Evolutionary conservation across 2,888 invertebrate genomes (phyloP).

Genomic region (Orthosia cruda): DNA sequence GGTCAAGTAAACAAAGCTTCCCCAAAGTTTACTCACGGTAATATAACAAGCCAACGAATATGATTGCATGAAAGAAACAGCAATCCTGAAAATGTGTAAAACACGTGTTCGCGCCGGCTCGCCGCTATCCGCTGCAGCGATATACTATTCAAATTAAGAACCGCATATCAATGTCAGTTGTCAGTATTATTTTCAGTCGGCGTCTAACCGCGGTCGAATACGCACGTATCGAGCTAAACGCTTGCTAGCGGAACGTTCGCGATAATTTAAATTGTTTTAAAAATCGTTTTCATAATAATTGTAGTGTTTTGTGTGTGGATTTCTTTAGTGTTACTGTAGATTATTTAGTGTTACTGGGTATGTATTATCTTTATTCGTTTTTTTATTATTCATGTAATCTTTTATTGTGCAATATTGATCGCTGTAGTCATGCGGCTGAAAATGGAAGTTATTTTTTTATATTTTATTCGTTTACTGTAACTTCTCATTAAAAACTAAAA

Average conservation of each 20-base stretch:
- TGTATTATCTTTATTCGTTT: constrained; percentile 30
- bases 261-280: constrained; percentile 29
- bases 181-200: constrained; percentile 56
- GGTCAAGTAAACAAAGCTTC: too few relatives aligned
- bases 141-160: constrained; percentile 54
- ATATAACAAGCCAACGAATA: too few relatives aligned
- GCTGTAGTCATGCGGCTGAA: constrained; percentile 2
- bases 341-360: constrained; percentile 42
- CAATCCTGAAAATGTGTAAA: constrained; percentile 47
- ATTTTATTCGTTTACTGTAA: neutral
- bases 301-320: constrained; percentile 47
- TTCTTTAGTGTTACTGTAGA: constrained; percentile 18
- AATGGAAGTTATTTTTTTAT: neutral
- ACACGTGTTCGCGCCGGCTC: constrained; percentile 48
- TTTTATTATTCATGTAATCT: neutral
- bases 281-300: constrained; percentile 12
- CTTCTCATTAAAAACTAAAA: neutral
- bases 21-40: too few relatives aligned
- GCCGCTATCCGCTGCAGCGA: constrained; percentile 20
- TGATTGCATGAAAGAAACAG: constrained; percentile 10
- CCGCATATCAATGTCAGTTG: constrained; percentile 59
- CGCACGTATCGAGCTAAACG: constrained; percentile 37
- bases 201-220: constrained; percentile 34
- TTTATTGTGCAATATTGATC: constrained; percentile 14
- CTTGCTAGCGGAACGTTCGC: constrained; percentile 38